Evolutionary conservation across 2,797 vertebrate species (phyloP), one percentile per base, ranked within the genome.

Genomic region (Acipenser oxyrinchus): DNA sequence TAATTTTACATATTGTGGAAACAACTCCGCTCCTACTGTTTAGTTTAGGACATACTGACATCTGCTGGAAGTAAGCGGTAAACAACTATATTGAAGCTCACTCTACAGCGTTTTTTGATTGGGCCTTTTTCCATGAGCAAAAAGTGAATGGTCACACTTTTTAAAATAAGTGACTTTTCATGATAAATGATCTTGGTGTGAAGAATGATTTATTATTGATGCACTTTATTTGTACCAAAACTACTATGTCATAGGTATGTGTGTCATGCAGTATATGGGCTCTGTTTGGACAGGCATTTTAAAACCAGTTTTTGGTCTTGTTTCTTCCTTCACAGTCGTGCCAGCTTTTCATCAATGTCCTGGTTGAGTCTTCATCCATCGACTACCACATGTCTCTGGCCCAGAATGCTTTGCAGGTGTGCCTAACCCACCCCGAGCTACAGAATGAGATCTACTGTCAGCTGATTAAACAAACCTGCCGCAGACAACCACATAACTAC

Each of bases 361-460:
- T 95, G 6, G 91, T 94, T 52, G 95, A 98, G 79, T 93, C 94
- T 0, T 82, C 95, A 2, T 97, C 94, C 0, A 82, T 98, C 51
- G 96, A 98, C 78, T 97, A 97, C 81, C 95, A 98, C 0, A 94
- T 95, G 60, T 97, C 95, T 0, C 82, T 98, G 81, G 94, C 94
- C 68, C 95, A 98, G 89, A 95, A 93, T 2, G 94, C 93, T 1
- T 75, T 98, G 78, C 95, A 97, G 76, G 94, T 98, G 77, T 98
- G 95, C 80, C 84, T 98, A 70, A 94, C 90, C 0, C 96, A 96
- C 72, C 88, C 90, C 0, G 95, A 98, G 81, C 88, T 97, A 69
- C 96, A 98, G 87, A 98, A 95, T 10, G 95, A 98, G 79, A 92
- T 98, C 80, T 97, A 92, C 83, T 96, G 95, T 79, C 95, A 98